phyloP scores from a whole-genome alignment of 2,797 vertebrate species.

The Microchirus variegatus region DNA sequence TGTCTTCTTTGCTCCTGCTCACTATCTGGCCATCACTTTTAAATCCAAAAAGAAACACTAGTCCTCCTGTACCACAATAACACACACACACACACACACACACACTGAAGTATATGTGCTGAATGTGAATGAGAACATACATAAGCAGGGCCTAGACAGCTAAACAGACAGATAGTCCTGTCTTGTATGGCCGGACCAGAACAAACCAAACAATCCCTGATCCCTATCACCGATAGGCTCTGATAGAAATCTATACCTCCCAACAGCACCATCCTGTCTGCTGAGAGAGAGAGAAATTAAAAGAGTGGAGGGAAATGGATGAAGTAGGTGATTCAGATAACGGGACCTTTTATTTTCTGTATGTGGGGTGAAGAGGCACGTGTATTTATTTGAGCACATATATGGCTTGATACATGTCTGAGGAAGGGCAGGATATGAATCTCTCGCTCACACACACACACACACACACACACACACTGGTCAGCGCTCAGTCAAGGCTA shows the following conservation, averaged over 20 bases:
- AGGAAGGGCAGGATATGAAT: conserved; percentile 47
- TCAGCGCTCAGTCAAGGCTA: conserved; percentile 89
- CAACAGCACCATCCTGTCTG: conserved; percentile 79
- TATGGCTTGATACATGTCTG: conserved; percentile 29
- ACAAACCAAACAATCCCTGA: conserved; percentile 77
- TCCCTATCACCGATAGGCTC: conserved; percentile 77
- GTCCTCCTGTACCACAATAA: conserved; percentile 43
- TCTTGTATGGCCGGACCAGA: conserved; percentile 58
- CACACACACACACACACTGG: conserved; percentile 58
- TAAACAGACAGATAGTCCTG: conserved; percentile 73
- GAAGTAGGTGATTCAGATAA: conserved; percentile 64
- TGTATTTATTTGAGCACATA: conserved; percentile 41
- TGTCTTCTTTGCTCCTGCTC: conserved; percentile 34
- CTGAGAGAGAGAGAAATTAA: conserved; percentile 29
- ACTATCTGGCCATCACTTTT: conserved; percentile 47
- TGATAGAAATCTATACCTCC: conserved; percentile 80
- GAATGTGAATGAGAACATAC: conserved; percentile 63
- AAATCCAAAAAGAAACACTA: conserved; percentile 68
- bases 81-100: conserved; percentile 40
- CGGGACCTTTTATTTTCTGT: conserved; percentile 57
- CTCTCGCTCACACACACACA: conserved; percentile 21
- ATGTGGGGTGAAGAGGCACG: conserved; percentile 54
- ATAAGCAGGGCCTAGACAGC: conserved; percentile 72
- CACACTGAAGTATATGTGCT: conserved; percentile 30
- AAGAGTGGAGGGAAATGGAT: conserved; percentile 42